Conservation (phyloP, 2,888 invertebrate species). For the Euspilapteryx auroguttella region DNA sequence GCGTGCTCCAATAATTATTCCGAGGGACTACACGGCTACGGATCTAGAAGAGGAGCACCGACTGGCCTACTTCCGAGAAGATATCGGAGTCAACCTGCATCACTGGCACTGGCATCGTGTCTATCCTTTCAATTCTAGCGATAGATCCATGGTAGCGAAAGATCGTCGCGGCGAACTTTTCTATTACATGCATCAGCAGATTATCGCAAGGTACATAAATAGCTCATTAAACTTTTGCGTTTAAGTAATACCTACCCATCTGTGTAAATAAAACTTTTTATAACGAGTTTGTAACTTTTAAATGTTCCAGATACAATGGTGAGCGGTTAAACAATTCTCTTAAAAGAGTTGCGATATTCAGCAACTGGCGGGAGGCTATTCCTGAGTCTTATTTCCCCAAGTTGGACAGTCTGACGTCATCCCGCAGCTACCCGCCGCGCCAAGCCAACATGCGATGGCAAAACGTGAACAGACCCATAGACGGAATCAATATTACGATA, state of each 20-base stretch:
- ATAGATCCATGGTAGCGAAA: conserved; percentile 65
- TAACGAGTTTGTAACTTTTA: too few species aligned
- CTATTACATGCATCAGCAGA: conserved; percentile 74
- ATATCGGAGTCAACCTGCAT: conserved; percentile 77
- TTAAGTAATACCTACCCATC: too few species aligned
- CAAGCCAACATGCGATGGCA: conserved; percentile 59
- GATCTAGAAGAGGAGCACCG: conserved; percentile 81
- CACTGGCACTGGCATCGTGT: conserved; percentile 86
- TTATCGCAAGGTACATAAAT: conserved; percentile 52
- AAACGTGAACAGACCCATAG: conserved; percentile 68
- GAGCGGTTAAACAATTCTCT: conserved; percentile 76
- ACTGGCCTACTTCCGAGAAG: conserved; percentile 81
- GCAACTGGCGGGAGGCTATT: conserved; percentile 70
- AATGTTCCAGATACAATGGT: conserved; percentile 74
- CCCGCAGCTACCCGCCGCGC: conserved; percentile 75
- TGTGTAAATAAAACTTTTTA: too few species aligned
- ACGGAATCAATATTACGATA: conserved; percentile 61
- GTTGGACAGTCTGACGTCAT: conserved; percentile 69
- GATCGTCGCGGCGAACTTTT: conserved; percentile 79
- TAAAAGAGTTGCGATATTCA: conserved; percentile 64
- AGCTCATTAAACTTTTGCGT: too few species aligned
- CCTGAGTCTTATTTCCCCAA: conserved; percentile 83
- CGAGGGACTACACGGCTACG: conserved; percentile 76
- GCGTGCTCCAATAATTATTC: conserved; percentile 70
- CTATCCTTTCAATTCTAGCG: conserved; percentile 66